These are phyloP conservation scores for Shinisaurus crocodilurus DNA, from an alignment of 2,113 vertebrate species.

Conservation along the genomic window DNA sequence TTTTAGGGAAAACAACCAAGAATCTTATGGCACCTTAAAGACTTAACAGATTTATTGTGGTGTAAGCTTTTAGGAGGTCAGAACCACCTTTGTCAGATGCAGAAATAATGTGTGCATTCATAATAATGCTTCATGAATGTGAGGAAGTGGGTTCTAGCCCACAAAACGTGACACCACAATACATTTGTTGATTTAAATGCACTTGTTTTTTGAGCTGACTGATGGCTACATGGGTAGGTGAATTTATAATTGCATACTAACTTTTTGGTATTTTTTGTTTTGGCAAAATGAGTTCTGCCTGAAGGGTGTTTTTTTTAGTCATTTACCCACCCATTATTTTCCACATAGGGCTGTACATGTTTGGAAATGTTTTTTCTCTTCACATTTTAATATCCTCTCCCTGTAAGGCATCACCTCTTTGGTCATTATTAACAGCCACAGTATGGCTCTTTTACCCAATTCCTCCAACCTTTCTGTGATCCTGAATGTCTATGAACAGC, in stretches of 20 bases:
- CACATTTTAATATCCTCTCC: too few relatives aligned
- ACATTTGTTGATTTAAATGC: neutral
- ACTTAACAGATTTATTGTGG: too few relatives aligned
- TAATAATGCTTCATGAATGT: too few relatives aligned
- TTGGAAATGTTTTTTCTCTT: too few relatives aligned
- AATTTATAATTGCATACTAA: neutral
- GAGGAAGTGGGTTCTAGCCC: too few relatives aligned
- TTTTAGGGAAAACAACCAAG: too few relatives aligned
- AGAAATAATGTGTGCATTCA: too few relatives aligned
- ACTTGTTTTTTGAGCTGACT: neutral
- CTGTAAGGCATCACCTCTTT: too few relatives aligned
- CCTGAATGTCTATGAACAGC: neutral
- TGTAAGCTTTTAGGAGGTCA: too few relatives aligned
- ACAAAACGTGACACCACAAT: neutral
- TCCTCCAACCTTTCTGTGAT: neutral
- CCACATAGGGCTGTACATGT: neutral
- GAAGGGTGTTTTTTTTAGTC: neutral
- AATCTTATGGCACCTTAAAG: too few relatives aligned
- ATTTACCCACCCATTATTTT: neutral
- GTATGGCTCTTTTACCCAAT: neutral
- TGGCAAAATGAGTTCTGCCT: neutral
- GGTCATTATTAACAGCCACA: neutral
- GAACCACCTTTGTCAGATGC: too few relatives aligned
- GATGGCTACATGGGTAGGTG: neutral
- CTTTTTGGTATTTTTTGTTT: neutral